These are phyloP conservation scores for Macrocentrus cingulum DNA, from an alignment of 1,140 invertebrate species.

Conservation along the genomic window DNA sequence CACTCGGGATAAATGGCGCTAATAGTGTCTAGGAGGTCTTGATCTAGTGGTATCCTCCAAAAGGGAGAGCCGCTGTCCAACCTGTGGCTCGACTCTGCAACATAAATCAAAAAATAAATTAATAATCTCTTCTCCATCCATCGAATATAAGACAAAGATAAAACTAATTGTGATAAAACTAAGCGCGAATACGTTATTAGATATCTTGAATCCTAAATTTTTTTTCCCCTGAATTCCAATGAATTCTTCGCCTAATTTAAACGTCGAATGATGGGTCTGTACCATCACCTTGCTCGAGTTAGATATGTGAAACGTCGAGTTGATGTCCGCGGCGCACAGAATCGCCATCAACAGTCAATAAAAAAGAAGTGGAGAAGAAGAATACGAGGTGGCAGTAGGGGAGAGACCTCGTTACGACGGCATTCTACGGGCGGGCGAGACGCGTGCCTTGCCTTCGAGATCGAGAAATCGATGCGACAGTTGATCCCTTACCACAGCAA, in stretches of 20 bases:
- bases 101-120: constrained; percentile 27
- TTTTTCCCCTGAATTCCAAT: constrained; percentile 52
- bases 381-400: constrained; percentile 7
- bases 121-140: constrained; percentile 7
- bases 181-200: constrained; percentile 46
- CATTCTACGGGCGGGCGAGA: constrained; percentile 52
- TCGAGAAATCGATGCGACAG: constrained; percentile 44
- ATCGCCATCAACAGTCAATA: neutral
- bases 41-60: constrained; percentile 87
- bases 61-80: constrained; percentile 77
- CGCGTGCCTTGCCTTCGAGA: constrained; percentile 59
- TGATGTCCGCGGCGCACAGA: neutral
- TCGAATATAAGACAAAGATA: too few relatives aligned
- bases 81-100: constrained; percentile 77
- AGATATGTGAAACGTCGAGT: neutral
- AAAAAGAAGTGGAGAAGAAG: constrained; percentile 1
- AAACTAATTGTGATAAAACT: too few relatives aligned
- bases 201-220: constrained; percentile 44
- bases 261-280: constrained; percentile 43
- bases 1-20: constrained; percentile 88
- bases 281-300: neutral
- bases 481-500: too few relatives aligned
- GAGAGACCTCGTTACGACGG: constrained; percentile 55
- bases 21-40: constrained; percentile 86
- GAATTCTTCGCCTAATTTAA: constrained; percentile 57